A percentile compares a stretch with the other conserved stretches of the same genome.
These are phyloP conservation scores for Drosophila auraria DNA, from an alignment of 1,140 invertebrate species.

Conservation along the genomic window DNA sequence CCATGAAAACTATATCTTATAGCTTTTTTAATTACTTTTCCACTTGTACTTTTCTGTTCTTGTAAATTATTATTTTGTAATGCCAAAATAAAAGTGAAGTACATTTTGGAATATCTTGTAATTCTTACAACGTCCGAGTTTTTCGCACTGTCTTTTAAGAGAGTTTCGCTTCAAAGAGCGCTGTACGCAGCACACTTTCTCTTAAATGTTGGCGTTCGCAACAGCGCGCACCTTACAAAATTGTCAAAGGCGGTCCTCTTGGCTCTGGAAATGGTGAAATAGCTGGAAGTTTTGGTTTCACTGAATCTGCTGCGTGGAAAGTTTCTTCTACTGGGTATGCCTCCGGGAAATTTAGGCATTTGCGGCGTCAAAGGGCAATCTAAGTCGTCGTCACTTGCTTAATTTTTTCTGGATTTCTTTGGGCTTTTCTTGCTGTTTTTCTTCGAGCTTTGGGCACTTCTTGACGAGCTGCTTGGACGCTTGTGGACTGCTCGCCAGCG, in stretches of 20 bases:
- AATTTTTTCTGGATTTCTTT: background rate
- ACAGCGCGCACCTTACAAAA: slow-evolving; percentile 4
- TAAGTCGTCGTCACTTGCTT: background rate
- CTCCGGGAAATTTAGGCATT: no score
- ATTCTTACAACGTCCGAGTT: background rate
- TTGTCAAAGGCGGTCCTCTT: background rate
- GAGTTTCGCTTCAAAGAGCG: background rate
- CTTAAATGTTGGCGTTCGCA: background rate
- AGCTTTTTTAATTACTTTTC: no score
- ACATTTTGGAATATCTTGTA: background rate
- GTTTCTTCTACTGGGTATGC: no score
- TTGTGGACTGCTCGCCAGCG: background rate
- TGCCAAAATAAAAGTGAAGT: no score
- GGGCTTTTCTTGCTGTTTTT: background rate
- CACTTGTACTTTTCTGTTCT: no score
- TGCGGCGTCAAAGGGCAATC: background rate
- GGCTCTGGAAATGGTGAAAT: background rate
- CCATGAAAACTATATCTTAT: no score
- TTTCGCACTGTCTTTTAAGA: slow-evolving; percentile 4
- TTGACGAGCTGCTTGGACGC: no score
- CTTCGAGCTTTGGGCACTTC: background rate
- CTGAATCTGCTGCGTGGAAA: no score
- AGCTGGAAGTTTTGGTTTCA: no score
- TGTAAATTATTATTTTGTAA: no score
- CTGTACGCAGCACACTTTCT: background rate